A percentile compares a stretch with the other conserved stretches of the same genome.
Conservation (phyloP, 2,888 invertebrate species). For the Netelia melanura region DNA sequence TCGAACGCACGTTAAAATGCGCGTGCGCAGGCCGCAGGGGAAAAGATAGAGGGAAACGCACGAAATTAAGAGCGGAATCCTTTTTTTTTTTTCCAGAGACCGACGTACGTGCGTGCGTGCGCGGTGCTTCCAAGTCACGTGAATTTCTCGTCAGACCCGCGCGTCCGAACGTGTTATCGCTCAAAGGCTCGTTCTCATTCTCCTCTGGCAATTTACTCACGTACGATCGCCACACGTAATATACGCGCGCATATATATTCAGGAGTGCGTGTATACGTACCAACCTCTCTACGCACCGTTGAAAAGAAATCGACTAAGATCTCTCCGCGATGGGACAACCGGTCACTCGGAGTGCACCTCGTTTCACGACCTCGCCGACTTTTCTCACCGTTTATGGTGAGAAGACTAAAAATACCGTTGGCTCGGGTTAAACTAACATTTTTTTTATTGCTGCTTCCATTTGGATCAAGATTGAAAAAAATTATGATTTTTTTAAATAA, state of each 20-base stretch:
- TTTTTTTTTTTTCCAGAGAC: slow-evolving; percentile 54
- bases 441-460: too few relatives aligned
- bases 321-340: slow-evolving; percentile 36
- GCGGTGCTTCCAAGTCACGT: slow-evolving; percentile 43
- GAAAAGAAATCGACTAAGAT: slow-evolving; percentile 39
- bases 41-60: slow-evolving; percentile 26
- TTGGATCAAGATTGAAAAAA: too few relatives aligned
- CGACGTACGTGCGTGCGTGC: background rate
- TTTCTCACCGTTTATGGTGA: slow-evolving; percentile 38
- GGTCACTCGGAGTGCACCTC: slow-evolving; percentile 22
- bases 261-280: slow-evolving; percentile 16
- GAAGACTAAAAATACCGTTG: too few relatives aligned
- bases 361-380: slow-evolving; percentile 4
- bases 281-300: slow-evolving; percentile 20
- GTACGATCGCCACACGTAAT: slow-evolving; percentile 68
- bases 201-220: slow-evolving; percentile 69
- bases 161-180: slow-evolving; percentile 54
- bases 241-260: slow-evolving; percentile 33
- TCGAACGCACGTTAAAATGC: background rate
- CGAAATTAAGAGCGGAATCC: slow-evolving; percentile 29
- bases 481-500: too few relatives aligned
- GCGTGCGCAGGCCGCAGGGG: background rate
- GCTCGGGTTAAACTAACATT: too few relatives aligned
- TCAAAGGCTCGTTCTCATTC: slow-evolving; percentile 30
- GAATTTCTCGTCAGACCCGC: background rate